These are phyloP conservation scores for Mesocentrotus franciscanus DNA, from an alignment of 53 echinoderm and acorn worm species.

Conservation along the genomic window DNA sequence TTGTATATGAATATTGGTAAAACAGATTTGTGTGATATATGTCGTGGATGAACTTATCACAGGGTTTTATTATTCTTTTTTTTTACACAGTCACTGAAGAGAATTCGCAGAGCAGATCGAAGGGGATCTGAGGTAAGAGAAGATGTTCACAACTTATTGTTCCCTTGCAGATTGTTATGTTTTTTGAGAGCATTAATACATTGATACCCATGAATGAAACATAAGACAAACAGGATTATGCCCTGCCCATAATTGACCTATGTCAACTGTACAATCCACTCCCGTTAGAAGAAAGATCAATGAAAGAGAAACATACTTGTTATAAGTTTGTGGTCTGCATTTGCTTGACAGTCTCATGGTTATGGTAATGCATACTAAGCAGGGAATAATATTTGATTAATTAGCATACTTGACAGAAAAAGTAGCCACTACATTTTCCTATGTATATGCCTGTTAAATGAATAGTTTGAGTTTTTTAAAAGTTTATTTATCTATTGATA, in stretches of 20 bases:
- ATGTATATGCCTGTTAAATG: too few species aligned
- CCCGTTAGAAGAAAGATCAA: not conserved
- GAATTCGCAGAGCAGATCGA: slow-evolving; percentile 92
- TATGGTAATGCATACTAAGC: not conserved
- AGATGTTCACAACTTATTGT: not conserved
- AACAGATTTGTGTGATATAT: not conserved
- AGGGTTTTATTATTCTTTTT: not conserved
- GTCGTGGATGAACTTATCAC: not conserved
- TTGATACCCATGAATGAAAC: too few species aligned
- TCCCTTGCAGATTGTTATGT: not conserved
- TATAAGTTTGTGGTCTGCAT: not conserved
- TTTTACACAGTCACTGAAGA: slow-evolving; percentile 82
- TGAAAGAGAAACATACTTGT: not conserved
- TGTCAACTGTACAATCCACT: not conserved
- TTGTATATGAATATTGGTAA: too few species aligned
- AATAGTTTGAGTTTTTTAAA: too few species aligned
- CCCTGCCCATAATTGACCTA: not conserved
- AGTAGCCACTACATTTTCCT: too few species aligned
- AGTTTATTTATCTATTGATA: too few species aligned
- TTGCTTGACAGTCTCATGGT: not conserved
- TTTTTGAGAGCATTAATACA: not conserved
- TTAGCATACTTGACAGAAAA: too few species aligned
- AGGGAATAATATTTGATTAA: not conserved
- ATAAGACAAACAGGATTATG: not conserved
- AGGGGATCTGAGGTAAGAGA: slow-evolving; percentile 89